Base-by-base conservation (phyloP, 2,113 vertebrate species). In the Pagrus major region DNA sequence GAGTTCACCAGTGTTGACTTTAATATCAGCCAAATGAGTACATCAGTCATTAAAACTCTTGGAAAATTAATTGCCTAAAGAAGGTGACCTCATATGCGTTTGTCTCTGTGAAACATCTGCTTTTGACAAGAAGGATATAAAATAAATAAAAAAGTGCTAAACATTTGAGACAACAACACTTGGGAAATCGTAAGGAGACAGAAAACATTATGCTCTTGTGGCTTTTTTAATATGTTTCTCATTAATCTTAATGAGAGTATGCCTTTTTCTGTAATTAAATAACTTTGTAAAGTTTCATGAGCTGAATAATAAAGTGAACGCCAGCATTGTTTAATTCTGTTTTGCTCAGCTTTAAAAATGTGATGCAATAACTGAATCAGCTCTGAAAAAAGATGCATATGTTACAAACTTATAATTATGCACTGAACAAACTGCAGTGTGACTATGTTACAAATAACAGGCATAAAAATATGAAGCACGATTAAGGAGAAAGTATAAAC, bases 41-140 rank as follows among this genome's bases (percentile, higher is more conserved):
- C 20, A 56, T 69, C 52, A 60, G 25, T 56, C 54, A 74, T 69
- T 33, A 49, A 75, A 65, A 23, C 44, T 2, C 9, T 52, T 49
- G 35, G 60, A 58, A n/a, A 78, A 75, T 71, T 9, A 65, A 71
- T 71, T 61, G 6, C 77, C 64, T 10, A 65, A 39, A 71, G 39
- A 75, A 39, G 18, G 46, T 85, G n/a, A 87, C 41, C 65, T 75
- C 51, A 74, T 72, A 44, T 79, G 87, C 75, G 87, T 92, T 72
- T 83, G 75, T 71, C 49, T 76, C 9, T 80, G 73, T 37, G 41
- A 69, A 75, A 81, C 59, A 82, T 80, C 63, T 87, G 73, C 63
- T 68, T 59, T 54, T 76, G 25, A 78, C 41, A 58, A 33, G 29
- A 58, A 31, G 35, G 70, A 71, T 21, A 6, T 11, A 9, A 69